Evolutionary conservation across 2,797 vertebrate species (phyloP).

Genomic region (Dryobates pubescens): DNA sequence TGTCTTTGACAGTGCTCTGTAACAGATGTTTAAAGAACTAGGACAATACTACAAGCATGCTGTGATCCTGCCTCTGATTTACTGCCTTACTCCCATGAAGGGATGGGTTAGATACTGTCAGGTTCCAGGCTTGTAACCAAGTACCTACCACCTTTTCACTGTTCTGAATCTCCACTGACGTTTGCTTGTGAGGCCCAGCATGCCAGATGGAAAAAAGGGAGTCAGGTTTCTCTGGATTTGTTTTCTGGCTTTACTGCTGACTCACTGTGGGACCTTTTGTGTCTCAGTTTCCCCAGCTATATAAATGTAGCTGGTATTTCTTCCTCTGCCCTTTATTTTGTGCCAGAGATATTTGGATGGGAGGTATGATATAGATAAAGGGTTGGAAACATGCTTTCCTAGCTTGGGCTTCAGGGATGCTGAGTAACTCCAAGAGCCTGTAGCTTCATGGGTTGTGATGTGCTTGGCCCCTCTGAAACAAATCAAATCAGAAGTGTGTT

Average conservation of each 20-base stretch:
- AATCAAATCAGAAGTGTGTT: neutral
- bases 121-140: neutral
- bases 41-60: neutral
- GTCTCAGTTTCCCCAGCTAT: neutral
- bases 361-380: fast-evolving
- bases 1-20: neutral
- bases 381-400: neutral
- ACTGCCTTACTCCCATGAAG: neutral
- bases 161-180: neutral
- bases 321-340: neutral
- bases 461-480: neutral
- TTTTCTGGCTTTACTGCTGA: neutral
- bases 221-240: neutral
- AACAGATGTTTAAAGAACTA: neutral
- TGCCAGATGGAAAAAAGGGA: neutral
- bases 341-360: neutral
- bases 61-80: neutral
- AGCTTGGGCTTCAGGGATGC: neutral
- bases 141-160: neutral
- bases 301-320: neutral
- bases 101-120: neutral
- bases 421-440: neutral
- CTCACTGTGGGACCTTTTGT: neutral
- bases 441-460: neutral
- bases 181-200: neutral